These are phyloP conservation scores for Tupaia chinensis DNA, from an alignment of 2,113 vertebrate species.

Conservation along the genomic window DNA sequence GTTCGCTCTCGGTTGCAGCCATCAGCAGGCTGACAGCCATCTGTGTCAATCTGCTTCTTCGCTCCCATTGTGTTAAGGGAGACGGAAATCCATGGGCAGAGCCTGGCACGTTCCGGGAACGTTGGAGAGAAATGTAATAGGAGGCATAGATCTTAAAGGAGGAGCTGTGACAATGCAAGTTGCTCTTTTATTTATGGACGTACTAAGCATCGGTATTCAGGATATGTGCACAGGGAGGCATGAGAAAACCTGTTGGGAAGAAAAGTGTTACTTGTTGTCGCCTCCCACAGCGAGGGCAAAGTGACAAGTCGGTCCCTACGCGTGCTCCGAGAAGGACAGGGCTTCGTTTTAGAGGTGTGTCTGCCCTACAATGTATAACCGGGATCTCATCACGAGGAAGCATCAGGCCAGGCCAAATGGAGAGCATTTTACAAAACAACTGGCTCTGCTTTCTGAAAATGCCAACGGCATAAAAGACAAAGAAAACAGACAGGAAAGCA, in stretches of 20 bases:
- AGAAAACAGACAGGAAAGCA: not conserved
- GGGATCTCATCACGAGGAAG: not conserved
- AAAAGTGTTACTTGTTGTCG: not conserved
- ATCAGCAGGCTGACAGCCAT: conserved; percentile 81
- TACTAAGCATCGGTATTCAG: conserved; percentile 48
- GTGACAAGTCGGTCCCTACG: not conserved
- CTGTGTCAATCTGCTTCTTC: conserved; percentile 80
- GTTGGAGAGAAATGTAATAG: conserved; percentile 54
- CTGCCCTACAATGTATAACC: not conserved
- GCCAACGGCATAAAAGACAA: fast-evolving
- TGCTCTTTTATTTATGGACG: not conserved
- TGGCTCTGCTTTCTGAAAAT: not conserved
- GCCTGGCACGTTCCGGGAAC: not conserved
- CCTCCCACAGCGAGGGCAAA: not conserved
- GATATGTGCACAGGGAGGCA: not conserved
- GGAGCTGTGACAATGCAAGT: not conserved
- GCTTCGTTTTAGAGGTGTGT: not conserved
- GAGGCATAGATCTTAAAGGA: conserved; percentile 20
- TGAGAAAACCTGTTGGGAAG: conserved; percentile 22
- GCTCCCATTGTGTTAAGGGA: conserved; percentile 75
- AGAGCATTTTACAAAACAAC: not conserved
- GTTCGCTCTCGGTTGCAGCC: conserved; percentile 78
- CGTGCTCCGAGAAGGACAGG: not conserved
- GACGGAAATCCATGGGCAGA: conserved; percentile 77
- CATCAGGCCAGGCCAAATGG: not conserved